phyloP scores from a whole-genome alignment of 2,113 vertebrate genomes.

The Hippopotamus amphibius region DNA sequence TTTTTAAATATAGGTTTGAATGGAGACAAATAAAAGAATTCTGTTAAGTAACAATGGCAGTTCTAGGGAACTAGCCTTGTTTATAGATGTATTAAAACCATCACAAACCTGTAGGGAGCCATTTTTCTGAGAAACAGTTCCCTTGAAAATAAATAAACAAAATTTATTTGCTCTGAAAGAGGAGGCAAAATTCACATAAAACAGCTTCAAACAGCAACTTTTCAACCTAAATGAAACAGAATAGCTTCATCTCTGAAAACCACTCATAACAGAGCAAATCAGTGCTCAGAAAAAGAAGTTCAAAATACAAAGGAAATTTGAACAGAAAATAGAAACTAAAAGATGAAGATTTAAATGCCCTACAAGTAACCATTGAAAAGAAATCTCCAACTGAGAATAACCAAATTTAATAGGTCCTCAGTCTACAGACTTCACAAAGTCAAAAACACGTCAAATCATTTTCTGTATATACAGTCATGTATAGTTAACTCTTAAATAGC shows the following conservation, averaged over 20 bases:
- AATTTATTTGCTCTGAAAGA: constrained; percentile 69
- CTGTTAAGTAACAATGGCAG: constrained; percentile 68
- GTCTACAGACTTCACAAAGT: background rate
- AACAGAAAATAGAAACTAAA: constrained; percentile 55
- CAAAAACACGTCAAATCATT: constrained; percentile 33
- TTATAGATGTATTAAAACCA: constrained; percentile 70
- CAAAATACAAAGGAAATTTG: constrained; percentile 58
- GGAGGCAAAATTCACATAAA: constrained; percentile 69
- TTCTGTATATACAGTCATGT: background rate
- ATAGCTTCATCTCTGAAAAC: constrained; percentile 63
- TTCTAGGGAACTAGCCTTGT: constrained; percentile 53
- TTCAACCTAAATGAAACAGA: constrained; percentile 74
- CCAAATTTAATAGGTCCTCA: background rate
- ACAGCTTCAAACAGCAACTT: constrained; percentile 71
- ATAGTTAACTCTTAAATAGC: constrained; percentile 37
- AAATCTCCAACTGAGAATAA: constrained; percentile 44
- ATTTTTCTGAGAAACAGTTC: constrained; percentile 71
- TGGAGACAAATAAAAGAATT: constrained; percentile 69
- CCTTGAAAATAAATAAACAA: constrained; percentile 71
- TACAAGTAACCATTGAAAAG: constrained; percentile 54
- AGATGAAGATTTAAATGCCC: constrained; percentile 39
- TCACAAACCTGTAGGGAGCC: constrained; percentile 71
- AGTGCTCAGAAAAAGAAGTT: constrained; percentile 40
- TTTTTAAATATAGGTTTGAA: constrained; percentile 72
- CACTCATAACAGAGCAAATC: constrained; percentile 65